Percentiles rank a stretch among this genome's conserved stretches.
phyloP scores from a whole-genome alignment of 2,113 vertebrate species.

The Aptenodytes patagonicus region DNA sequence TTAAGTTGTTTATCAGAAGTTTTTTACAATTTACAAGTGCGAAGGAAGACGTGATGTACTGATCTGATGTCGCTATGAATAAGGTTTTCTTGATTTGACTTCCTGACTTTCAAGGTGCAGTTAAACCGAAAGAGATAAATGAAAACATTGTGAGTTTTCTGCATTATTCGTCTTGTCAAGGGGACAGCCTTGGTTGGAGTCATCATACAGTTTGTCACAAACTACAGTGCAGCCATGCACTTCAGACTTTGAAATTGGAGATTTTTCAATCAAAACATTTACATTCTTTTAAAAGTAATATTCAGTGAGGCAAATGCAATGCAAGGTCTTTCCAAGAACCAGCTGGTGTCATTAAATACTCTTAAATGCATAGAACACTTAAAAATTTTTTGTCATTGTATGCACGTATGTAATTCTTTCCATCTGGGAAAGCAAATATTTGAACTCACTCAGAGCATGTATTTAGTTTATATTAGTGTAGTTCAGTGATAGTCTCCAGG shows the following conservation, averaged over 20 bases:
- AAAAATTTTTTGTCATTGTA: not conserved
- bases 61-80: not conserved
- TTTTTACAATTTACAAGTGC: not conserved
- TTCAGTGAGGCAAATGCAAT: not conserved
- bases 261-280: not conserved
- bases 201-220: not conserved
- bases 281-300: not conserved
- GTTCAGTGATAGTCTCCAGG: not conserved
- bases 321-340: not conserved
- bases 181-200: not conserved
- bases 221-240: not conserved
- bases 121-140: not conserved
- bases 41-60: not conserved
- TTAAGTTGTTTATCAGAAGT: constrained; percentile 17
- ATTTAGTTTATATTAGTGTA: not conserved
- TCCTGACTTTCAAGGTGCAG: not conserved
- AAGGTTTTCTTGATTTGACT: not conserved
- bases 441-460: not conserved
- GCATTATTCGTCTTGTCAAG: not conserved
- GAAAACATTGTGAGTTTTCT: not conserved
- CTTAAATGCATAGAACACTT: not conserved
- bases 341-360: not conserved
- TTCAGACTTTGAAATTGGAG: not conserved
- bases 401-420: not conserved
- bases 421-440: not conserved